Percentiles rank a stretch among this genome's conserved stretches.
Conservation (phyloP, 2,797 vertebrate species). For the Lepidocolaptes lacrymiger region DNA sequence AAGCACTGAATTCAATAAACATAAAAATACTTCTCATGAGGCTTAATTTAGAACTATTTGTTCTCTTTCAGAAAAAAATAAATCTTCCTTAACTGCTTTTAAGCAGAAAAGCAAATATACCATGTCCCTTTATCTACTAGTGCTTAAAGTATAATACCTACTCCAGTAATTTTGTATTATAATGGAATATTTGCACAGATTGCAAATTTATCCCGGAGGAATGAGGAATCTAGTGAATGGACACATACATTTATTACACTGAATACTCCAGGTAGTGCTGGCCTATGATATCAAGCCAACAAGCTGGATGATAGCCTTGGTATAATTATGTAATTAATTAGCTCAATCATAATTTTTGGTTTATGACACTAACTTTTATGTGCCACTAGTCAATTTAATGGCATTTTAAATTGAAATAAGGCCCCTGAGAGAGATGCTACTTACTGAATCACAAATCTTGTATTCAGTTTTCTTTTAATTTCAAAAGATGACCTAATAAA, state of each 20-base stretch:
- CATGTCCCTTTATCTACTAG: neutral
- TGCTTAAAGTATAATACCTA: neutral
- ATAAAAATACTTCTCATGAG: neutral
- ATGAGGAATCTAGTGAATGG: constrained; percentile 30
- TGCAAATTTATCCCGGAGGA: constrained; percentile 32
- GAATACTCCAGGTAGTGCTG: constrained; percentile 36
- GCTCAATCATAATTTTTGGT: constrained; percentile 58
- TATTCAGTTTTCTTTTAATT: constrained; percentile 61
- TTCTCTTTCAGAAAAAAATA: constrained; percentile 19
- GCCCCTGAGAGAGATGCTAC: constrained; percentile 50
- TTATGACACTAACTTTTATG: constrained; percentile 62
- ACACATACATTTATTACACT: neutral
- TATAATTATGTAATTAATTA: constrained; percentile 67
- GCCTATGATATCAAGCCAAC: constrained; percentile 7
- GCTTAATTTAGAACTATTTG: constrained; percentile 47
- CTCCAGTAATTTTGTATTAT: constrained; percentile 19
- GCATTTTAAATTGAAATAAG: constrained; percentile 67
- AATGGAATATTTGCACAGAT: constrained; percentile 40
- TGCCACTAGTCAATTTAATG: constrained; percentile 58
- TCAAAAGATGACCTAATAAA: constrained; percentile 71
- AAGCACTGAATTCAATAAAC: constrained; percentile 42
- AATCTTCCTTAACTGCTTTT: constrained; percentile 10
- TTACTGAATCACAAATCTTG: constrained; percentile 50
- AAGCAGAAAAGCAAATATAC: constrained; percentile 43
- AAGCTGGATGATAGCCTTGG: constrained; percentile 8